Evolutionary conservation across 2,888 invertebrate species (phyloP), one percentile per base, ranked within the genome.

Genomic region (Spicauda simplicius): DNA sequence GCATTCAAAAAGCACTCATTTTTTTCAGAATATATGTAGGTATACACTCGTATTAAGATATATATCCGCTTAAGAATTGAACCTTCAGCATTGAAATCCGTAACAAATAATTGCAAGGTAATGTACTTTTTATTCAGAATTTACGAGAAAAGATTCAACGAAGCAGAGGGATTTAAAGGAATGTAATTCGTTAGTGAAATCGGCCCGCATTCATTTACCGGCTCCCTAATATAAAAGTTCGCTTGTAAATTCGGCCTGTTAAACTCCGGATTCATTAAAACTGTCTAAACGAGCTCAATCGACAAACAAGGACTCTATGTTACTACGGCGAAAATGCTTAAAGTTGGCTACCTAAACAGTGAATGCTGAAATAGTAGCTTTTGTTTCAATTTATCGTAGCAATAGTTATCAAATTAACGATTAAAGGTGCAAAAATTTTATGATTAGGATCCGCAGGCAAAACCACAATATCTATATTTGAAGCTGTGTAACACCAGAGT

Each of bases 161-260:
- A 45, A 50, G 50, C 50, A 50, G 50, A 18, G 50, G 18, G 10
- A 16, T 20, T 58, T 48, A 45, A n/a, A 25, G 19, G 18, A 20
- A 16, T 53, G 19, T 57, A 58, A 58, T 25, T 48, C 8, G 45
- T 45, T n/a, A 55, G 33, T 33, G 18, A 55, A 60, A 33, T 55
- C 18, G 30, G 11, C 55, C 55, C 66, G 50, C 48, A 60, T 66
- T 30, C 5, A 45, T 58, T 54, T 65, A 18, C 19, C 45, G 33
- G 48, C 48, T 20, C 20, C 60, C 55, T 66, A 66, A 60, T 66
- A 66, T 55, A 55, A 60, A 66, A 66, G 54, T 66, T 66, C 54
- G 45, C 66, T 59, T 25, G 59, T 48, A n/a, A 60, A 55, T 60
- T 48, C 48, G 33, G 54, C 48, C 58, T 30, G 18, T 53, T 64